These are phyloP conservation scores for Meloe dianella DNA, from an alignment of 2,888 invertebrate species.

Conservation along the genomic window DNA sequence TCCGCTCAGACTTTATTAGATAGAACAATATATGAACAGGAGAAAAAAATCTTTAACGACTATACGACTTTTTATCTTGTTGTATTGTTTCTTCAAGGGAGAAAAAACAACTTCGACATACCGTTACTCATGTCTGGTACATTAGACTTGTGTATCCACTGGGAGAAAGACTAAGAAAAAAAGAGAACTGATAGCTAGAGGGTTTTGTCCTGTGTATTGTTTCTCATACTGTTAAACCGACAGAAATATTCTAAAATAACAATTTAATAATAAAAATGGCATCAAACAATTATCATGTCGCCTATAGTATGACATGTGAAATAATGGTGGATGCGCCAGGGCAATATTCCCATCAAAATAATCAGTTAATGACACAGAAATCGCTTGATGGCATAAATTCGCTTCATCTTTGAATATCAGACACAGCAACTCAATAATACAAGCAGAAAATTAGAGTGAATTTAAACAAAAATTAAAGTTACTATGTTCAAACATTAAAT, in stretches of 20 bases:
- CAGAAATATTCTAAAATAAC: background rate
- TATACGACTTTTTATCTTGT: conserved; percentile 25
- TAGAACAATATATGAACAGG: conserved; percentile 11
- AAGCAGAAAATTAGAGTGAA: too few species aligned
- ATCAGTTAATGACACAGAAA: background rate
- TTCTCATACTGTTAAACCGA: background rate
- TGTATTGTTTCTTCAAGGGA: conserved; percentile 24
- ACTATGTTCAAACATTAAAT: background rate
- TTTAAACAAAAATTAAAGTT: background rate
- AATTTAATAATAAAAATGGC: too few species aligned
- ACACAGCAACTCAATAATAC: too few species aligned
- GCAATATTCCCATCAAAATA: background rate
- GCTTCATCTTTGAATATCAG: too few species aligned
- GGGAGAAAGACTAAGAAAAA: background rate
- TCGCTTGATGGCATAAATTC: background rate
- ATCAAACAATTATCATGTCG: background rate
- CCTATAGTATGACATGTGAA: background rate
- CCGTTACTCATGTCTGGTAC: conserved; percentile 27
- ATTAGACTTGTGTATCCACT: conserved; percentile 16
- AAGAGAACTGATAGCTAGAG: conserved; percentile 7
- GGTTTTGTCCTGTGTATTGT: conserved; percentile 14
- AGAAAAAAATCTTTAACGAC: conserved; percentile 14
- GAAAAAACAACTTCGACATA: conserved; percentile 18
- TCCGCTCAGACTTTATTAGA: background rate
- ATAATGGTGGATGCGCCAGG: conserved; percentile 29